Percentiles rank a stretch among this genome's conserved stretches.
Evolutionary conservation across 2,888 invertebrate genomes (phyloP).

Genomic region (Nebria salina): DNA sequence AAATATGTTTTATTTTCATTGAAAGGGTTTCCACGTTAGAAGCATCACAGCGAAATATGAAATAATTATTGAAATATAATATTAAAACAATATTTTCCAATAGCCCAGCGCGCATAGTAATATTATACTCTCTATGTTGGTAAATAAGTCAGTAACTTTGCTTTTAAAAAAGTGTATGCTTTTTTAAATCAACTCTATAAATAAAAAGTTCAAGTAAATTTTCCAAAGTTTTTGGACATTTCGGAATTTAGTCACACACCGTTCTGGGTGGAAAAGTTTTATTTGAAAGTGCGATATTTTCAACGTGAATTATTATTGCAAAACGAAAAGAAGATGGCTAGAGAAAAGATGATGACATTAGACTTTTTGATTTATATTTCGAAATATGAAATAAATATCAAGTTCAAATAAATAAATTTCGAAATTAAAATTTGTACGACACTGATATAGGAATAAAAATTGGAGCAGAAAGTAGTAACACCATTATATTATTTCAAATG

Average conservation of each 20-base stretch:
- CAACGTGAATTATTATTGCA: constrained; percentile 7
- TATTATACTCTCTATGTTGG: background rate
- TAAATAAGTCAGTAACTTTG: background rate
- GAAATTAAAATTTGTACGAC: too few relatives aligned
- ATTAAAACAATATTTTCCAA: too few relatives aligned
- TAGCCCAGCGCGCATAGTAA: too few relatives aligned
- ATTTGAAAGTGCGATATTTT: constrained; percentile 7
- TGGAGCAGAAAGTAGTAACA: too few relatives aligned
- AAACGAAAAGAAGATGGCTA: background rate
- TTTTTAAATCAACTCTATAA: constrained; percentile 13
- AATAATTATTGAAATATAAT: too few relatives aligned
- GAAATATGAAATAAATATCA: background rate
- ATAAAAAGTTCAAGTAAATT: constrained; percentile 12
- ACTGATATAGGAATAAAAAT: too few relatives aligned
- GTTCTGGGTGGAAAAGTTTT: constrained; percentile 10
- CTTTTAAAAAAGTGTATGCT: constrained; percentile 10
- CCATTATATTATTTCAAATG: too few relatives aligned
- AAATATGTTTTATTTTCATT: too few relatives aligned
- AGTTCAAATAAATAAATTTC: too few relatives aligned
- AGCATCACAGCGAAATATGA: too few relatives aligned
- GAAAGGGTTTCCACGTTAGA: too few relatives aligned
- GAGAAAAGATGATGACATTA: background rate
- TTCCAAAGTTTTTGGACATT: constrained; percentile 2
- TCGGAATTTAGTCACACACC: background rate
- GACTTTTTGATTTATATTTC: background rate